Percentiles rank a stretch among this genome's conserved stretches.
These are phyloP conservation scores for Trisateles emortualis DNA, from an alignment of 2,888 invertebrate species.

Conservation along the genomic window DNA sequence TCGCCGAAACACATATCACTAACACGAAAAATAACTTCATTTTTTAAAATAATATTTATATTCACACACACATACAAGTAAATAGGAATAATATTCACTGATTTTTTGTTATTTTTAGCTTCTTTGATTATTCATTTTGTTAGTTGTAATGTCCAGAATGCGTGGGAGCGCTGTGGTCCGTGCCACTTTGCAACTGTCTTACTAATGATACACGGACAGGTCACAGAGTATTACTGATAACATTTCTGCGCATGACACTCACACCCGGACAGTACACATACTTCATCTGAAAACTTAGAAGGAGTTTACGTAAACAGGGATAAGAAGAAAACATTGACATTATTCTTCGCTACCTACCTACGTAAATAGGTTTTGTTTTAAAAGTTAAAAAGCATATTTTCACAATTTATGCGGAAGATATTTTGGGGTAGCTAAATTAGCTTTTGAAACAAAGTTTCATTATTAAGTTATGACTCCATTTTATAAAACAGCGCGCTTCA, in stretches of 20 bases:
- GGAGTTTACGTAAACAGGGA: background rate
- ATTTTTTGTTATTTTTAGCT: background rate
- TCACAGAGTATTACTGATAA: slow-evolving; percentile 68
- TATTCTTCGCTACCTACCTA: background rate
- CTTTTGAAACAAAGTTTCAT: no score
- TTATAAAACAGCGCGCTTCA: no score
- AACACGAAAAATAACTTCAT: slow-evolving; percentile 56
- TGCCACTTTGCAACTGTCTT: slow-evolving; percentile 41
- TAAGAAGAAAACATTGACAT: no score
- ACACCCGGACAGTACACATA: slow-evolving; percentile 34
- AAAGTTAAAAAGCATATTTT: no score
- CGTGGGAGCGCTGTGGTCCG: slow-evolving; percentile 27
- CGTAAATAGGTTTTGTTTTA: background rate
- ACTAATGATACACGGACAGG: slow-evolving; percentile 59
- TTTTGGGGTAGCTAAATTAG: no score
- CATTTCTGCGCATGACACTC: slow-evolving; percentile 70
- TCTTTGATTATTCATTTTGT: slow-evolving; percentile 9
- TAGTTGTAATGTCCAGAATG: background rate
- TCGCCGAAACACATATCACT: slow-evolving; percentile 57
- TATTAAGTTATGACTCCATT: no score
- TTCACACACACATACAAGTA: slow-evolving; percentile 21
- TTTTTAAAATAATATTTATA: slow-evolving; percentile 11
- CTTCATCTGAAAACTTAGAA: slow-evolving; percentile 50
- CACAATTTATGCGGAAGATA: no score
- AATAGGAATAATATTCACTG: slow-evolving; percentile 5